Base-by-base conservation (phyloP, 2,797 vertebrate species). In the Hypotaenidia philippensis region DNA sequence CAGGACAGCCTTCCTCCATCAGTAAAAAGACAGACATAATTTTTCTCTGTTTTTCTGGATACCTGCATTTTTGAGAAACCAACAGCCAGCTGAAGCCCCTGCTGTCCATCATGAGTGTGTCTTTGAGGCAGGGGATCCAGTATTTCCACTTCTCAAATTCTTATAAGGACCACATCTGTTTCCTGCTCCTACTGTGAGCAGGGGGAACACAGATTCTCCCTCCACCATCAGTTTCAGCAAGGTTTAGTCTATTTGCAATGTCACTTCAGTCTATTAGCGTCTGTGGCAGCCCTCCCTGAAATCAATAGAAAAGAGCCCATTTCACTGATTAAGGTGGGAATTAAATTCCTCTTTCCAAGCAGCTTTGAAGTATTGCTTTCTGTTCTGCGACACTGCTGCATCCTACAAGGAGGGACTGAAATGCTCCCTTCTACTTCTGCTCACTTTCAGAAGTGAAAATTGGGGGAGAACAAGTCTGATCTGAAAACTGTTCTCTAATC, bases 101-200 rank as follows among this genome's bases (percentile, higher is more conserved):
- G 14, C 13, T 2, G 1, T 38, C 8, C 16, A 4, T 40, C 4
- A 18, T 0, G 11, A 65, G 0, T 10, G 8, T 27, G 17, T 9
- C 1, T 27, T 68, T 75, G 45, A 22, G 32, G 20, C 29, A 78
- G 19, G 6, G 15, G 10, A n/a, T 77, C 23, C 41, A 38, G 13
- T 36, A 65, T 38, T 93, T 81, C 50, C 16, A 78, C n/a, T 11
- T 65, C 36, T 72, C 55, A 34, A 34, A 16, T 49, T 65, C 18
- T 16, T 63, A 63, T 55, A 63, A 7, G 15, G 4, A 29, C 31
- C 27, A 70, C 63, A 70, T 21, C 17, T 8, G 3, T 65, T 90
- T 88, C 34, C 45, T 66, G 41, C n/a, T 92, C n/a, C 22, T 55
- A 14, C 34, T 9, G 31, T 18, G 36, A 56, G 63, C 5, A 3